phyloP scores from a whole-genome alignment of 1,140 invertebrate genomes.

The Heliconius congener region DNA sequence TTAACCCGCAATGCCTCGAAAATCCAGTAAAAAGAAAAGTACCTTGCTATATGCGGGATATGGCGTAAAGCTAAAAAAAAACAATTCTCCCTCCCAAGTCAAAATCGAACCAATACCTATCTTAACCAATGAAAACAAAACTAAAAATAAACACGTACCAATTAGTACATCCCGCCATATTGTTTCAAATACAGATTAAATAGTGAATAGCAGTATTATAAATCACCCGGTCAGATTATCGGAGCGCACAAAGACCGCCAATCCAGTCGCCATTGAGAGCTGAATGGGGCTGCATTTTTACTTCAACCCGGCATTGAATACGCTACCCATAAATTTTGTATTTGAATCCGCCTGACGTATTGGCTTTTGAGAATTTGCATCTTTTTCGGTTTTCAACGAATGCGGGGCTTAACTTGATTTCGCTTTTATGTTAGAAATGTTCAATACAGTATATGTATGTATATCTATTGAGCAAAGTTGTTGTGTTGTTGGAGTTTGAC shows the following conservation, averaged over 20 bases:
- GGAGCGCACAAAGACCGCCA: constrained; percentile 27
- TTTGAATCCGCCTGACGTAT: constrained; percentile 28
- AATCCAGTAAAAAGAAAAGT: too few relatives aligned
- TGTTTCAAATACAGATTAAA: constrained; percentile 22
- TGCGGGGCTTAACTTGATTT: constrained; percentile 11
- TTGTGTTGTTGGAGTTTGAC: not conserved
- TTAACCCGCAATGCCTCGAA: too few relatives aligned
- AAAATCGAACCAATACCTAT: too few relatives aligned
- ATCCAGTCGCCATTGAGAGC: constrained; percentile 25
- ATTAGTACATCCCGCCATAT: not conserved
- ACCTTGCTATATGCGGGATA: too few relatives aligned
- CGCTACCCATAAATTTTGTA: constrained; percentile 30
- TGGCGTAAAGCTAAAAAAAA: too few relatives aligned
- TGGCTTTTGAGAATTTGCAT: constrained; percentile 32
- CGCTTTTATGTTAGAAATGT: constrained; percentile 4
- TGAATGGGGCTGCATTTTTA: constrained; percentile 34
- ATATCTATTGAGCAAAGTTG: not conserved
- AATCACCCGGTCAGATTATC: constrained; percentile 31
- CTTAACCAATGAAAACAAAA: too few relatives aligned
- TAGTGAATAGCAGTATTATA: constrained; percentile 33
- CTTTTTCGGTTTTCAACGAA: constrained; percentile 16
- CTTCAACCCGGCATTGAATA: constrained; percentile 24
- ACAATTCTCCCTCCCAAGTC: too few relatives aligned
- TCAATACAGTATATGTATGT: not conserved
- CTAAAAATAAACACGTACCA: not conserved